A percentile compares a stretch with the other conserved stretches of the same genome.
These are phyloP conservation scores for Pocillopora grandis DNA, from an alignment of 92 coral and sea anemone genomes.

Conservation along the genomic window DNA sequence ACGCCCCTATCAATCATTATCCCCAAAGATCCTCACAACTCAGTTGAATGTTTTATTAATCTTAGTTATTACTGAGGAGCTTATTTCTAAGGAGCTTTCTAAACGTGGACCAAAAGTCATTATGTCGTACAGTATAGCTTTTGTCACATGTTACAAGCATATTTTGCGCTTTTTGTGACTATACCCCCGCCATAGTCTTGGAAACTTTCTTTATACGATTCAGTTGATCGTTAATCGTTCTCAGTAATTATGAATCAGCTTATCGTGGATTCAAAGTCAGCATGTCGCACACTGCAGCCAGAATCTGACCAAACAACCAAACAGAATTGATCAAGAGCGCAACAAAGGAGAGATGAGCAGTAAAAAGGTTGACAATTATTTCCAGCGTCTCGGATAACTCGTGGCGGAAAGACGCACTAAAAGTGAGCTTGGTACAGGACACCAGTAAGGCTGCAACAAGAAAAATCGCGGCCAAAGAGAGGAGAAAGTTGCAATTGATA, in stretches of 20 bases:
- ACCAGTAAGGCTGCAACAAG: conserved; percentile 23
- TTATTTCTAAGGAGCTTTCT: too few relatives aligned
- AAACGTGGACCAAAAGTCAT: too few relatives aligned
- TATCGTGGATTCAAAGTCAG: conserved; percentile 24
- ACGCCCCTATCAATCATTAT: too few relatives aligned
- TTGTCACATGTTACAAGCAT: too few relatives aligned
- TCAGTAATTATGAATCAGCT: not conserved
- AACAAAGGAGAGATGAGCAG: conserved; percentile 55
- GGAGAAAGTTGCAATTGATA: not conserved
- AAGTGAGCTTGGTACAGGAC: conserved; percentile 13
- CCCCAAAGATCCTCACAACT: too few relatives aligned
- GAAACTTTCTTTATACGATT: not conserved
- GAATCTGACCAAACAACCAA: conserved; percentile 48
- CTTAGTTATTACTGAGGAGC: too few relatives aligned
- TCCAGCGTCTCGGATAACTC: conserved; percentile 45
- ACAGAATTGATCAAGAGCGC: conserved; percentile 39
- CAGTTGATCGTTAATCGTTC: not conserved
- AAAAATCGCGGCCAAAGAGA: not conserved
- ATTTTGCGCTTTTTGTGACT: too few relatives aligned
- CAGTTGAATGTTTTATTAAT: too few relatives aligned
- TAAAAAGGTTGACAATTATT: conserved; percentile 47
- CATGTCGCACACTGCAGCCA: conserved; percentile 50
- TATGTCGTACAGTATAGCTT: too few relatives aligned
- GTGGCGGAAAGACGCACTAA: conserved; percentile 30
- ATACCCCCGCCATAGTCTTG: not conserved